A percentile compares a stretch with the other conserved stretches of the same genome.
These are phyloP conservation scores for Sarcoramphus papa DNA, from an alignment of 2,797 vertebrate genomes.

Conservation along the genomic window DNA sequence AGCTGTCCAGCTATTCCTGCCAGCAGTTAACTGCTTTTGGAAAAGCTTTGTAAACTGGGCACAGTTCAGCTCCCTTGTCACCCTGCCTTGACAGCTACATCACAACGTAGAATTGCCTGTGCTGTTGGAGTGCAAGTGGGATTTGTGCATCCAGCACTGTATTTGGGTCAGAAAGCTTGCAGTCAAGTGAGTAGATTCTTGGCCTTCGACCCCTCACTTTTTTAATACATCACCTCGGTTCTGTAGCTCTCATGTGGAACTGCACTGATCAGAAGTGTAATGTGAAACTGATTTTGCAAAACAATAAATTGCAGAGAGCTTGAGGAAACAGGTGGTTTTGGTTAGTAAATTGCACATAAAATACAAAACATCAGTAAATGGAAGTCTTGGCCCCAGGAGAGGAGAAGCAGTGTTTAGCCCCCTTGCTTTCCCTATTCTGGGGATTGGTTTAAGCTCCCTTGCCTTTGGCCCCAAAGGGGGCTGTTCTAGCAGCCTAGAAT, in stretches of 20 bases:
- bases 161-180: neutral
- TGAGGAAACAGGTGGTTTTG: slow-evolving; percentile 59
- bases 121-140: neutral
- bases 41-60: neutral
- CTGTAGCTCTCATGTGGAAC: slow-evolving; percentile 33
- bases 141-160: neutral
- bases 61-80: neutral
- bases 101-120: neutral
- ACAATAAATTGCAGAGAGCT: slow-evolving; percentile 58
- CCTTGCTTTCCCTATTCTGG: neutral
- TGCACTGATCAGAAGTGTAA: slow-evolving; percentile 46
- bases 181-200: neutral
- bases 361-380: slow-evolving; percentile 55
- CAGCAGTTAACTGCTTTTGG: neutral
- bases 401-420: neutral
- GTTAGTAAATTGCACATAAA: slow-evolving; percentile 64
- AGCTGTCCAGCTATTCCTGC: neutral
- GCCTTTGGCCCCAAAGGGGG: slow-evolving; percentile 24
- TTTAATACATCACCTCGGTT: slow-evolving; percentile 26
- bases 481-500: slow-evolving; percentile 13
- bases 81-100: neutral
- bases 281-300: slow-evolving; percentile 64
- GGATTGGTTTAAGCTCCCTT: slow-evolving; percentile 31
- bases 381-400: slow-evolving; percentile 35
- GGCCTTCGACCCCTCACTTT: neutral